phyloP scores from a whole-genome alignment of 2,888 invertebrate genomes.

The Hypomecis punctinalis region DNA sequence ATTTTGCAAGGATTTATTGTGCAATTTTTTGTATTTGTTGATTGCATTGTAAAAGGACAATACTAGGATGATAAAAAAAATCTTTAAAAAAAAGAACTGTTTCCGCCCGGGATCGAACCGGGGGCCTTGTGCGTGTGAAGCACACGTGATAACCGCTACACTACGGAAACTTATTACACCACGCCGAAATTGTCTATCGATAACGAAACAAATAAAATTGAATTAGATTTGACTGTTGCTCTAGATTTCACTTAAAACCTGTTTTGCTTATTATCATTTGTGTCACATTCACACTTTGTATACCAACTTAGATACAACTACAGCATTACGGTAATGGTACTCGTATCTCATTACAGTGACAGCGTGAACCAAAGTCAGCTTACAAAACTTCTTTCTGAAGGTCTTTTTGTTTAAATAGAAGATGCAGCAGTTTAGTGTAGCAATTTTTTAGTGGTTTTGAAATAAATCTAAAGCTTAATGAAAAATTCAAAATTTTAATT shows the following conservation, averaged over 20 bases:
- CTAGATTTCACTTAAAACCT: background rate
- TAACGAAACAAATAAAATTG: too few species aligned
- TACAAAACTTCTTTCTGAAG: too few species aligned
- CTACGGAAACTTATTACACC: conserved; percentile 83
- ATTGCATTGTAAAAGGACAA: background rate
- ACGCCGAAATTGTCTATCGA: conserved; percentile 16
- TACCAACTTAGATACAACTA: too few species aligned
- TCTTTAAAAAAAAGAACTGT: conserved; percentile 57
- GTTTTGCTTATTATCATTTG: background rate
- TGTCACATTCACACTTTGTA: too few species aligned
- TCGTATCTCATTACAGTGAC: too few species aligned
- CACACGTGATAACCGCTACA: conserved; percentile 91
- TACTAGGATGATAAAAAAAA: background rate
- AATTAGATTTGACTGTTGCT: background rate
- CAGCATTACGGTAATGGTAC: too few species aligned
- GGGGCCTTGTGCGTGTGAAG: conserved; percentile 90
- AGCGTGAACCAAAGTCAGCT: too few species aligned
- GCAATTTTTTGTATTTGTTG: background rate
- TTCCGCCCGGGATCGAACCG: conserved; percentile 88
- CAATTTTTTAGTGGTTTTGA: too few species aligned
- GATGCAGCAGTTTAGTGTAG: too few species aligned
- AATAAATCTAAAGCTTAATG: too few species aligned
- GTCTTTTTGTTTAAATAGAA: too few species aligned
- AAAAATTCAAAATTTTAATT: too few species aligned
- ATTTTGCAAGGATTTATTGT: background rate